Evolutionary conservation across 2,888 invertebrate species (phyloP), one percentile per base, ranked within the genome.

Genomic region (Drosophila atripex): DNA sequence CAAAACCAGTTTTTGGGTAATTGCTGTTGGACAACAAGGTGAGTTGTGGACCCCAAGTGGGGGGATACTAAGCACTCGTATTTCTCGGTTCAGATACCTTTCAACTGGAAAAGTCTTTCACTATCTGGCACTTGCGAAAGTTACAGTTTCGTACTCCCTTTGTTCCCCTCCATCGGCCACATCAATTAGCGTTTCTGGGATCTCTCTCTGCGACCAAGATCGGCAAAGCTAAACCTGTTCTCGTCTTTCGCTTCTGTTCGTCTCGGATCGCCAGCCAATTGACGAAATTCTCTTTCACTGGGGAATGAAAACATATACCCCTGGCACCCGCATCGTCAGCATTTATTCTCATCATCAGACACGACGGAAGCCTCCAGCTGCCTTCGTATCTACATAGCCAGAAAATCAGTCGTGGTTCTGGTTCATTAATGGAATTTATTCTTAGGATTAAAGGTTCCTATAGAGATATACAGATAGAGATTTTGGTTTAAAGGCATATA

Each of bases 161-260:
- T 16, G 18, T 55, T 12, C 9, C 14, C 28, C 12, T 47, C 30
- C 38, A 47, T 30, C 47, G 83, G 64, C 74, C 79, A 76, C 76
- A 74, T 55, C 68, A 82, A 82, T 82, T 87, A 82, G 64, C 78
- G 85, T 71, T 71, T 77, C 60, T 77, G 79, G 57, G 38, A 58
- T 56, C 25, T 49, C 56, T 69, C 65, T 35, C 64, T 23, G 21
- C 4, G 21, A 79, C 73, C 58, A 35, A 71, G 71, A 68, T 80
- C 77, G 61, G 72, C 74, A 75, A 87, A 85, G 72, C 71, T 59
- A 77, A 82, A 82, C 82, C 86, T 74, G 82, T 80, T 86, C 71
- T 66, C 50, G 47, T 73, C 58, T 64, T 52, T 65, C 58, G 52
- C 49, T 60, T 58, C 43, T n/a, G 56, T 64, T 55, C 30, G 35